Base-by-base conservation (phyloP, 2,888 invertebrate species). In the Tipula confusa region DNA sequence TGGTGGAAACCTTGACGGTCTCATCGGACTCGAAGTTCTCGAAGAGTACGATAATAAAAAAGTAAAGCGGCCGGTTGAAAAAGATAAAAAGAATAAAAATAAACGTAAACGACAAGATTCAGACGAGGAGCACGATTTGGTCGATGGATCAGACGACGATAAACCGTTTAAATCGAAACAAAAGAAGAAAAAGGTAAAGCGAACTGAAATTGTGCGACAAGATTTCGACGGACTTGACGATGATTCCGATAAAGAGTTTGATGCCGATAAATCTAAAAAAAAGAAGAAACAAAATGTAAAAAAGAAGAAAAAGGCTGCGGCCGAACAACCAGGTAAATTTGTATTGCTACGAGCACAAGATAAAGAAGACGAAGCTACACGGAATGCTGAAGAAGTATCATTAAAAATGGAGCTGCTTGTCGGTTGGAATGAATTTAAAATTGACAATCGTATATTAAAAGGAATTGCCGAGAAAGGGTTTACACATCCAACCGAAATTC, bases 401-500 rank as follows among this genome's bases (percentile, higher is more conserved):
- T 9, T 13, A 6, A 80, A 80, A 6, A 29, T 80, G 15, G 80
- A 29, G 9, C 18, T 24, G 11, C 64, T 64, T 18, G 24, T 64
- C 18, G 64, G 64, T 64, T 64, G 64, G 64, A 64, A 24, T 9
- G 64, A 64, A 9, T 64, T 64, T 64, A 13, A 24, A 24, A 92
- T 98, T 11, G 89, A 90, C 0, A 90, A 92, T 2, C 88, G 91
- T 1, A 92, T 98, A 84, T 87, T 97, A 38, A 92, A 91, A 86
- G 95, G 96, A 0, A 88, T 99, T 0, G 91, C 92, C 13, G 95
- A 96, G 84, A 91, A 94, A 85, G 93, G 94, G 0, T 98, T 97
- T 88, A 90, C 90, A 64, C 90, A 92, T 28, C 99, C 99, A 0
- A 99, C 98, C 0, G 92, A 93, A 86, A 99, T 99, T 87, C 99